Conservation (phyloP, 2,113 vertebrate species). For the Mionectes macconnelli region DNA sequence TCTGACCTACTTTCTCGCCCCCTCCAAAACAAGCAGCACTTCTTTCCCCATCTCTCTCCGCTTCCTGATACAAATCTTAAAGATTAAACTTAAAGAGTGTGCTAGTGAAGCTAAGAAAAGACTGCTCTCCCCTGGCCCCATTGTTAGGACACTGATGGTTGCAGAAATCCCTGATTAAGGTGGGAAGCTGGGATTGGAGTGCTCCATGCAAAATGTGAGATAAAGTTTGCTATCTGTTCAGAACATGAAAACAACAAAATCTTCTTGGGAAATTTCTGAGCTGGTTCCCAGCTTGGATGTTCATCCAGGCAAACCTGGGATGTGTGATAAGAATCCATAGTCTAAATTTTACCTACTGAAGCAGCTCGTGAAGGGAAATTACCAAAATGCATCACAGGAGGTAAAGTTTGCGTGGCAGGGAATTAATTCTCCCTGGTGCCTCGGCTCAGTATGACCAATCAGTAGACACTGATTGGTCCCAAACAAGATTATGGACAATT, state of each 20-base stretch:
- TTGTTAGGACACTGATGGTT: neutral
- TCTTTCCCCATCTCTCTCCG: neutral
- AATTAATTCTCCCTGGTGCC: neutral
- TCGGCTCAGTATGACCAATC: neutral
- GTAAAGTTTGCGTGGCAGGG: neutral
- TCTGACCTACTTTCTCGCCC: neutral
- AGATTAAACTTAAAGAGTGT: neutral
- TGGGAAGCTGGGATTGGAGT: neutral
- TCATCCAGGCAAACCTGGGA: neutral
- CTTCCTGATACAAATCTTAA: neutral
- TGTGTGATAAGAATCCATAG: neutral
- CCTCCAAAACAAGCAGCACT: neutral
- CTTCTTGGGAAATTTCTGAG: neutral
- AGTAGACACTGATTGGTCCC: neutral
- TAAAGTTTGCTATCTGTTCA: neutral
- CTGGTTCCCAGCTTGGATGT: neutral
- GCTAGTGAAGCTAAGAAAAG: neutral
- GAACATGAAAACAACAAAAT: neutral
- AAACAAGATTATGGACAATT: neutral
- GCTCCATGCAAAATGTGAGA: neutral
- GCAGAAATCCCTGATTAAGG: neutral
- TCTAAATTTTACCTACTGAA: neutral
- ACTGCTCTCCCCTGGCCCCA: neutral
- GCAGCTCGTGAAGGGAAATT: neutral
- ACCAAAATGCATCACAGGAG: neutral